Percentiles rank a stretch among this genome's conserved stretches.
phyloP scores from a whole-genome alignment of 2,888 invertebrate species.

The Brenthis ino region DNA sequence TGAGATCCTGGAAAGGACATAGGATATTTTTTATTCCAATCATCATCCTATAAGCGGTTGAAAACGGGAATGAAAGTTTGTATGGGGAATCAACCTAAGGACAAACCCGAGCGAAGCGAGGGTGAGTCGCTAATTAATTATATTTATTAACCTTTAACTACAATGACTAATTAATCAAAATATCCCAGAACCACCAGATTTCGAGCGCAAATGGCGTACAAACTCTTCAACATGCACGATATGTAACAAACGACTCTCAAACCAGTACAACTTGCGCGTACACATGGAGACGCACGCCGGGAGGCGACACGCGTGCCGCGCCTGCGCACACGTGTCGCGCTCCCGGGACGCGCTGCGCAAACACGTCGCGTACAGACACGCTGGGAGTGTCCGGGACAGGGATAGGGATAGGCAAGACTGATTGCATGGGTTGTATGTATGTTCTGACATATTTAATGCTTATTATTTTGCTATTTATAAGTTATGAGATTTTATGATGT shows the following conservation, averaged over 20 bases:
- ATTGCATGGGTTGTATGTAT: not conserved
- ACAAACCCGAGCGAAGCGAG: too few species aligned
- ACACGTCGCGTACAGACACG: slow-evolving; percentile 92
- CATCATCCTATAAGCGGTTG: too few species aligned
- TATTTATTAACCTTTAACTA: too few species aligned
- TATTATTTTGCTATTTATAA: not conserved
- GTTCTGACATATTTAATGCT: not conserved
- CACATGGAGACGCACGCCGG: slow-evolving; percentile 96
- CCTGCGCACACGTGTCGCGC: slow-evolving; percentile 93
- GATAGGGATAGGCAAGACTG: slow-evolving; percentile 6
- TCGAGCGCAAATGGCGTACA: slow-evolving; percentile 67
- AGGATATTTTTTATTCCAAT: too few species aligned
- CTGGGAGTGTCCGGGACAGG: slow-evolving; percentile 61
- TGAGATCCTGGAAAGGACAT: too few species aligned
- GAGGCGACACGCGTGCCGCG: slow-evolving; percentile 92
- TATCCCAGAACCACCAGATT: slow-evolving; percentile 56
- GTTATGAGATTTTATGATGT: not conserved
- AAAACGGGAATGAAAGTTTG: too few species aligned
- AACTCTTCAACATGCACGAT: slow-evolving; percentile 87
- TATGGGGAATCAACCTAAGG: too few species aligned
- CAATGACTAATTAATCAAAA: not conserved
- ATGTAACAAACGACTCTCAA: slow-evolving; percentile 93
- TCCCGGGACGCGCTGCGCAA: slow-evolving; percentile 93
- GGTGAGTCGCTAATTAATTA: too few species aligned
- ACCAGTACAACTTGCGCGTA: slow-evolving; percentile 94